Evolutionary conservation across 2,113 vertebrate species (phyloP), one percentile per base, ranked within the genome.

Genomic region (Myotis lucifugus): DNA sequence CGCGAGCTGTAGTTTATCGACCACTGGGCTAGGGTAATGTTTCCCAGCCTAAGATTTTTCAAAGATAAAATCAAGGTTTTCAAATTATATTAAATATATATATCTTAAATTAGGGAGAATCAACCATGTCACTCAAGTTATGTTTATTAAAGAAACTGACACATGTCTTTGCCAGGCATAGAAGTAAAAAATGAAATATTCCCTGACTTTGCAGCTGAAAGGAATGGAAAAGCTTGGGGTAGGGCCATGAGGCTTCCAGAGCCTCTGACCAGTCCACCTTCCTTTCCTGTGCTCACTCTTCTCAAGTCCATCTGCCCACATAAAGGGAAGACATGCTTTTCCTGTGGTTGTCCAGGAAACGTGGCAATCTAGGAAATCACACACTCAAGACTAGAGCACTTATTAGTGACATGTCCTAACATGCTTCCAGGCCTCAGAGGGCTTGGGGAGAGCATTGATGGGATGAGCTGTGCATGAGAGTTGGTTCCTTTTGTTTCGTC

Each of bases 371-470:
- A 83, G 85, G 19, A 61, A 69, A 48, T 29, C 9, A 2, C 12
- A 12, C 1, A 0, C 25, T 56, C 25, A 14, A 77, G 23, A 13
- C 9, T 0, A 25, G 11, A 3, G 25, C 17, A 46, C 12, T 5
- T 8, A 8, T 1, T 0, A 6, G 34, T 2, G 18, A 34, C 2
- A 2, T 2, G 8, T 1, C 23, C 29, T 42, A 34, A 23, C 32
- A 4, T 12, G 48, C 13, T 59, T 19, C 2, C 15, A 40, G 67
- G 21, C 12, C 34, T 37, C 40, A 0, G 5, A 77, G 56, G 23
- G 8, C 6, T 6, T 18, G n/a, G 54, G 32, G 40, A 69, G 15
- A 34, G 18, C 1, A 0, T 4, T 18, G 37, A 5, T 8, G 37
- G 32, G 9, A 18, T 69, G 1, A 70, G 59, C 6, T 69, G 4